Conservation (phyloP, 64 coral and sea anemone genomes). For the Pachyseris speciosa region DNA sequence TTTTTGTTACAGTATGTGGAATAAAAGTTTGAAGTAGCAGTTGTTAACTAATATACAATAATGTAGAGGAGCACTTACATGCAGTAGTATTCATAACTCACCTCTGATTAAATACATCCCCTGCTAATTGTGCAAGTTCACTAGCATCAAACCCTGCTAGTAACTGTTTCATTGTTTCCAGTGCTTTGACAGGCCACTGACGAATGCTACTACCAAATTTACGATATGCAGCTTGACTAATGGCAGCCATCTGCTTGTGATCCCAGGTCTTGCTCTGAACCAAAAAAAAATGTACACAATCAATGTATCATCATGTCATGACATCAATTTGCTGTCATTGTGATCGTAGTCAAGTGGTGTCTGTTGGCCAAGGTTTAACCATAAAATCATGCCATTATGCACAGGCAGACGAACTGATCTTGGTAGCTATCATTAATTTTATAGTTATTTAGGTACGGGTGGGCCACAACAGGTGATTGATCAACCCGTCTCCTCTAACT, state of each 20-base stretch:
- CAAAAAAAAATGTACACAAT: neutral
- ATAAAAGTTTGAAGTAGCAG: too few species aligned
- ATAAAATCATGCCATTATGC: too few species aligned
- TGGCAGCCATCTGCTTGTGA: constrained; percentile 72
- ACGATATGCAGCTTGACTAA: constrained; percentile 73
- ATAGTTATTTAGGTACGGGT: too few species aligned
- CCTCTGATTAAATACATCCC: constrained; percentile 71
- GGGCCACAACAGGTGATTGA: too few species aligned
- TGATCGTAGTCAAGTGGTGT: too few species aligned
- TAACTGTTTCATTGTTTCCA: constrained; percentile 64
- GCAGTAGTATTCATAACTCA: neutral
- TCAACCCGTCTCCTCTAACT: too few species aligned
- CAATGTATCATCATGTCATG: too few species aligned
- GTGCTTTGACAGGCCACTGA: constrained; percentile 72
- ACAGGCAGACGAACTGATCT: too few species aligned
- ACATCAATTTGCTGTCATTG: too few species aligned
- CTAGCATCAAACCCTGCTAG: constrained; percentile 72
- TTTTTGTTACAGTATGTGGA: too few species aligned
- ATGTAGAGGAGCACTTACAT: neutral
- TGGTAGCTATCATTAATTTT: too few species aligned
- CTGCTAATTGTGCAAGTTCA: constrained; percentile 56
- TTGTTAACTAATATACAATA: neutral
- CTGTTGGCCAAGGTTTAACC: too few species aligned
- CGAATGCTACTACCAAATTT: constrained; percentile 66
- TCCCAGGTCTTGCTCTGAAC: constrained; percentile 75